Base-by-base conservation (phyloP, 2,888 invertebrate genomes). In the Amiota communis region DNA sequence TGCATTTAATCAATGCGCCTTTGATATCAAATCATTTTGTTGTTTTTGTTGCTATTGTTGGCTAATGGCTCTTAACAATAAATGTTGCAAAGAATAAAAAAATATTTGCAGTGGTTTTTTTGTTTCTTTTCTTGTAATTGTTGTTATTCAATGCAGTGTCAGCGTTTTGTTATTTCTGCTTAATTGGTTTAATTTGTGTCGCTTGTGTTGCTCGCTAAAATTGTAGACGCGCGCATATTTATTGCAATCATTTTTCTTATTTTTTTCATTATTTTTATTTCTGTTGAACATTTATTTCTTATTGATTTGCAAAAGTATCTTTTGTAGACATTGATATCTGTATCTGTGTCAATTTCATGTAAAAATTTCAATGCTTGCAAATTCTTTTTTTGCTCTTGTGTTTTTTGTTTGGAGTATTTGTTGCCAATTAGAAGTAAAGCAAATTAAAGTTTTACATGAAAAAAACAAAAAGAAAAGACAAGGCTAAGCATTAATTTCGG, bases 151-250 rank as follows among this genome's bases (percentile, higher is more conserved):
- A 11, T 68, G 67, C 67, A 12, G 20, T 68, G 23, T 68, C 67
- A 68, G 67, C 67, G 51, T 51, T 68, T 68, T 68, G 67, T 68
- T 68, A 68, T 68, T 68, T 68, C 51, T 68, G 72, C 74, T 76
- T 84, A 85, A 83, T 83, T 85, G 84, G 84, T 83, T 83, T 84
- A 84, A 83, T 85, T 80, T 81, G 81, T 76, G 75, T 74, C 80
- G 77, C 77, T 76, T 84, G 23, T 23, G 81, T 67, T 67, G 67
- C 51, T 51, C 67, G 67, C 67, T 49, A 67, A 67, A 67, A 47
- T 46, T 67, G 67, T 68, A 68, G 53, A 68, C 67, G 53, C 23
- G 23, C 13, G 51, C 23, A 49, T 23, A 20, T 68, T 68, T 68
- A 11, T 68, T 51, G 49, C 23, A 3, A 10, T 56, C 15, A 15